Percentiles rank a stretch among this genome's conserved stretches.
These are phyloP conservation scores for Oscheius sp. DNA, from an alignment of 2,888 invertebrate genomes.

Conservation along the genomic window DNA sequence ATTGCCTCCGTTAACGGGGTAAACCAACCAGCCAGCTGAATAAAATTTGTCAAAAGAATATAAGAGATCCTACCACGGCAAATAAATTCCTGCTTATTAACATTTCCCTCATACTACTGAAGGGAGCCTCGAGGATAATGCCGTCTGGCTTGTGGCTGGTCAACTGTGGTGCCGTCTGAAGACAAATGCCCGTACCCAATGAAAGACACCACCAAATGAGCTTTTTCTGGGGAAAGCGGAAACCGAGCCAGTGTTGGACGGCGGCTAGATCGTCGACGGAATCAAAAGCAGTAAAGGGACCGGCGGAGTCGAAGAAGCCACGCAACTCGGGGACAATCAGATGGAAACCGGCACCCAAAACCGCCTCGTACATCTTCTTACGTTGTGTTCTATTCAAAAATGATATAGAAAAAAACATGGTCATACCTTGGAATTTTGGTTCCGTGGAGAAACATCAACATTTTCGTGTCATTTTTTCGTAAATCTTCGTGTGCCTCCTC, in stretches of 20 bases:
- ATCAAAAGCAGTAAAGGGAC: background rate
- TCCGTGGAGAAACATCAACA: slow-evolving; percentile 5
- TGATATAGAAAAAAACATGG: too few relatives aligned
- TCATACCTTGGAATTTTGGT: background rate
- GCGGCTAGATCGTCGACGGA: background rate
- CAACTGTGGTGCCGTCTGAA: background rate
- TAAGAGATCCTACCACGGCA: background rate
- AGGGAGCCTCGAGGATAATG: slow-evolving; percentile 26
- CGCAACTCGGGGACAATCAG: slow-evolving; percentile 25
- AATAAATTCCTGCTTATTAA: background rate
- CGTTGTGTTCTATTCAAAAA: background rate
- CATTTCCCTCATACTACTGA: background rate
- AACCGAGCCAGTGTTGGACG: slow-evolving; percentile 6
- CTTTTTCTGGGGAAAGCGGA: background rate
- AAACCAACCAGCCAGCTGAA: slow-evolving; percentile 12
- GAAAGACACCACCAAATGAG: slow-evolving; percentile 30
- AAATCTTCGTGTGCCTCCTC: background rate
- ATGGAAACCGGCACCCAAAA: slow-evolving; percentile 8
- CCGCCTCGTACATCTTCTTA: background rate
- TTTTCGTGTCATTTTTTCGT: background rate
- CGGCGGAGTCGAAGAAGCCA: slow-evolving; percentile 10
- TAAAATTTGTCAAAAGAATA: background rate
- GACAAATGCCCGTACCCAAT: slow-evolving; percentile 14
- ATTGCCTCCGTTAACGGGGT: background rate
- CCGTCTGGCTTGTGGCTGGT: slow-evolving; percentile 6